phyloP scores from a whole-genome alignment of 2,888 invertebrate genomes.

The Mantis religiosa region DNA sequence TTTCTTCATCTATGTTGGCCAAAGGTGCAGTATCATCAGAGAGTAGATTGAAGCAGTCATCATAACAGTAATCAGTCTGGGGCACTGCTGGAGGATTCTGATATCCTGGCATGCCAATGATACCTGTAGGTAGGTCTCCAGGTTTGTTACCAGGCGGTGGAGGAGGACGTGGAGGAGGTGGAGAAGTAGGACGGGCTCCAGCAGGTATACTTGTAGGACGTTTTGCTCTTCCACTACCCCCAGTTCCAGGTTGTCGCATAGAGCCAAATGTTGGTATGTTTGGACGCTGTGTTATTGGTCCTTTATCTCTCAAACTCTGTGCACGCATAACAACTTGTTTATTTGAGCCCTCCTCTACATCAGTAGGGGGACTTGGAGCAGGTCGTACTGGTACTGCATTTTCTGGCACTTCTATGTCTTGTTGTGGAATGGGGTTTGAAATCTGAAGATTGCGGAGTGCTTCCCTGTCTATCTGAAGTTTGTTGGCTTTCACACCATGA shows the following conservation, averaged over 20 bases:
- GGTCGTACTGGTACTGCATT: conserved; percentile 58
- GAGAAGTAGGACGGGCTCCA: conserved; percentile 65
- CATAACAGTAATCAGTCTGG: conserved; percentile 57
- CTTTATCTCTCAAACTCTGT: conserved; percentile 73
- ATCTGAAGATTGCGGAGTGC: conserved; percentile 72
- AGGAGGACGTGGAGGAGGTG: conserved; percentile 68
- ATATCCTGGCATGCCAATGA: conserved; percentile 38
- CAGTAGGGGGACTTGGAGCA: conserved; percentile 45
- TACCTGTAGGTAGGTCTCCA: conserved; percentile 31
- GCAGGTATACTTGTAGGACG: conserved; percentile 72
- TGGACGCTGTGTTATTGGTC: conserved; percentile 50
- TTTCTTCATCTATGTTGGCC: conserved; percentile 57
- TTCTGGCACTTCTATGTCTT: conserved; percentile 57
- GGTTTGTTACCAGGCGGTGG: conserved; percentile 34
- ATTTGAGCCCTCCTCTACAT: conserved; percentile 52
- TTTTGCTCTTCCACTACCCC: conserved; percentile 39
- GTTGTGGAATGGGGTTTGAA: conserved; percentile 76
- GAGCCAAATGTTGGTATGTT: conserved; percentile 75
- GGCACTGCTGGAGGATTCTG: conserved; percentile 46
- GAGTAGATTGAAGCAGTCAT: conserved; percentile 69
- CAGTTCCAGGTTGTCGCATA: conserved; percentile 64
- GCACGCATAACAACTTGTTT: conserved; percentile 67
- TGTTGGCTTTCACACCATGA: conserved; percentile 58
- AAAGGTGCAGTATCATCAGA: conserved; percentile 50
- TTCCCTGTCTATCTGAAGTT: conserved; percentile 61